Base-by-base conservation (phyloP, 1,140 invertebrate genomes). In the Cherax quadricarinatus region DNA sequence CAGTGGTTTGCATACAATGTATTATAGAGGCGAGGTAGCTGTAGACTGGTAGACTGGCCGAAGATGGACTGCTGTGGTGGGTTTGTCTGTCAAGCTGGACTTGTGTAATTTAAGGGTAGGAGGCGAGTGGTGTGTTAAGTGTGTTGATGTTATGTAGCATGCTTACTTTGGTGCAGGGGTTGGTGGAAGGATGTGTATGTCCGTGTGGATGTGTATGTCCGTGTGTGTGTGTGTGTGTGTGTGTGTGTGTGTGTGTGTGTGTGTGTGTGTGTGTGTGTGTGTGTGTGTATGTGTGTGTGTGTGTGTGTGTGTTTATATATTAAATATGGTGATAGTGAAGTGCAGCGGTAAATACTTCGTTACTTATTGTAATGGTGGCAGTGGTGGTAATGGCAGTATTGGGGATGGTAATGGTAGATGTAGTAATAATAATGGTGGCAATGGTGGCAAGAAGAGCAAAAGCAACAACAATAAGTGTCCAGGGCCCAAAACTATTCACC, bases 191-290 rank as follows among this genome's bases (percentile, higher is more conserved):
- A 4, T 66, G 62, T 66, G 12, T 66, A 4, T 66, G 62, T 66
- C 4, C 18, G 18, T 66, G 12, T 66, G 62, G 6, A 12, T 57
- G 53, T 3, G 53, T 57, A 14, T 57, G 53, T 57, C 9, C 6
- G 53, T 57, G 53, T 57, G 53, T 57, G 53, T 57, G 53, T 70
- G 62, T 21, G 21, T 70, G 21, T 70, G 62, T 70, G 21, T 70
- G 21, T 66, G 18, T 66, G 18, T 66, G 49, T 53, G 4, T 24
- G 5, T 82, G 21, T 82, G 16, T 48, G 12, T 41, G 12, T 79
- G n/a, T 79, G 24, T 84, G 14, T 53, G 16, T 84, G 49, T 53
- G 49, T 84, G 16, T 79, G n/a, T 79, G n/a, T 79, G n/a, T 79
- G 53, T 57, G 53, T 57, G 53, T 57, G 53, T 57, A 12, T 57